A percentile compares a stretch with the other conserved stretches of the same genome.
Conservation (phyloP, 2,888 invertebrate genomes). For the Eumerus sabulonum region DNA sequence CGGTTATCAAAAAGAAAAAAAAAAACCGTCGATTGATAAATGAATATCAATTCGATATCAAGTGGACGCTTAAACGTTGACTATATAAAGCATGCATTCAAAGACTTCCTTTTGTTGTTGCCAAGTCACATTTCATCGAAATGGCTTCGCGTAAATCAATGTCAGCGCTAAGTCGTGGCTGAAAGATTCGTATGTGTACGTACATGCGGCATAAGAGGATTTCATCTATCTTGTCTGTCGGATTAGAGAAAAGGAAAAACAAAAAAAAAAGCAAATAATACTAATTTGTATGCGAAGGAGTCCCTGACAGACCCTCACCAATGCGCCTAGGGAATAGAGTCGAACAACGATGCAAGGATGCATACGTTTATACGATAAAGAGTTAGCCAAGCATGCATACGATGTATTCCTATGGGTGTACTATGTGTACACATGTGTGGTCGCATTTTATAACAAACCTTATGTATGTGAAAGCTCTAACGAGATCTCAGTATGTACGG, state of each 20-base stretch:
- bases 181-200: background rate
- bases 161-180: background rate
- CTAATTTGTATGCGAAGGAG: too few species aligned
- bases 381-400: too few species aligned
- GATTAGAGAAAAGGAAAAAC: background rate
- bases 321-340: too few species aligned
- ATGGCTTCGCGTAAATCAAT: background rate
- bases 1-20: too few species aligned
- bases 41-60: conserved; percentile 1
- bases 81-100: too few species aligned
- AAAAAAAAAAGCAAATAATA: too few species aligned
- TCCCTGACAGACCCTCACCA: too few species aligned
- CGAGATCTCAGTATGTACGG: conserved; percentile 13
- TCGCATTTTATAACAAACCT: background rate
- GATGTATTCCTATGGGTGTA: too few species aligned
- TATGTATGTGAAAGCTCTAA: background rate
- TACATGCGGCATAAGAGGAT: too few species aligned
- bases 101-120: background rate
- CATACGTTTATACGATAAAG: too few species aligned
- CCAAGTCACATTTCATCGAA: background rate
- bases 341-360: too few species aligned
- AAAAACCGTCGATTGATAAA: background rate
- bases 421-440: background rate
- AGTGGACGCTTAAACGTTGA: background rate
- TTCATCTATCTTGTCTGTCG: too few species aligned